These are phyloP conservation scores for Drosophila prostipennis DNA, from an alignment of 2,888 invertebrate species.

Conservation along the genomic window DNA sequence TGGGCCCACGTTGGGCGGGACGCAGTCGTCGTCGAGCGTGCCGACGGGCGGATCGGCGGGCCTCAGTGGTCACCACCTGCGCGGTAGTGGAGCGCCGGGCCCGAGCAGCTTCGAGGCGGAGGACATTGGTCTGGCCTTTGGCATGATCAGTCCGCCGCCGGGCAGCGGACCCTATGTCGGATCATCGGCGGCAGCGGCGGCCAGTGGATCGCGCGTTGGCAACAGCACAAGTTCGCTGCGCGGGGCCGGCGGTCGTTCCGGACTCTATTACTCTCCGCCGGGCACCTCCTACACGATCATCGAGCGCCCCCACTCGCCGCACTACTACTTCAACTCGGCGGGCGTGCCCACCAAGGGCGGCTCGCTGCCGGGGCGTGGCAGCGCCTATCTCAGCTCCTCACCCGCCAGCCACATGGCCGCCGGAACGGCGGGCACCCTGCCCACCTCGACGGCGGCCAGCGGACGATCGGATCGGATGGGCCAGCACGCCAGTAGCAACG, in stretches of 20 bases:
- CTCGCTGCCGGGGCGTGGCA: slow-evolving; percentile 85
- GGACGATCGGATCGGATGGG: slow-evolving; percentile 79
- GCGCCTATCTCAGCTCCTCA: slow-evolving; percentile 90
- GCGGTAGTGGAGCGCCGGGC: slow-evolving; percentile 69
- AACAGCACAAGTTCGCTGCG: slow-evolving; percentile 85
- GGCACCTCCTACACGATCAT: slow-evolving; percentile 95
- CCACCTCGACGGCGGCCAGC: slow-evolving; percentile 84
- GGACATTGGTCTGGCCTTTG: slow-evolving; percentile 81
- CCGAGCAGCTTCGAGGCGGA: slow-evolving; percentile 84
- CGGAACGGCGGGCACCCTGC: slow-evolving; percentile 82
- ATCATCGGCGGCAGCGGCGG: slow-evolving; percentile 33
- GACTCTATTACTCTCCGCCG: slow-evolving; percentile 93
- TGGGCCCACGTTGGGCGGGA: slow-evolving; percentile 59
- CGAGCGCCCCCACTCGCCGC: slow-evolving; percentile 90
- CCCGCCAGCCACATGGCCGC: slow-evolving; percentile 86
- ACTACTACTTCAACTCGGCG: slow-evolving; percentile 85
- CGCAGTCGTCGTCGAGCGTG: slow-evolving; percentile 81
- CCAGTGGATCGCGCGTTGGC: slow-evolving; percentile 72
- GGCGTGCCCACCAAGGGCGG: slow-evolving; percentile 84
- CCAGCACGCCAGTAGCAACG: slow-evolving; percentile 61
- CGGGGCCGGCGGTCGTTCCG: slow-evolving; percentile 86
- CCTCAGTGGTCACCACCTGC: slow-evolving; percentile 79
- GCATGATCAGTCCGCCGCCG: slow-evolving; percentile 81
- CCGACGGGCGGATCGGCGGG: slow-evolving; percentile 81
- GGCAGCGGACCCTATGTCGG: slow-evolving; percentile 65